Conservation (phyloP, 2,113 vertebrate genomes). For the Nycticryphes semicollaris region DNA sequence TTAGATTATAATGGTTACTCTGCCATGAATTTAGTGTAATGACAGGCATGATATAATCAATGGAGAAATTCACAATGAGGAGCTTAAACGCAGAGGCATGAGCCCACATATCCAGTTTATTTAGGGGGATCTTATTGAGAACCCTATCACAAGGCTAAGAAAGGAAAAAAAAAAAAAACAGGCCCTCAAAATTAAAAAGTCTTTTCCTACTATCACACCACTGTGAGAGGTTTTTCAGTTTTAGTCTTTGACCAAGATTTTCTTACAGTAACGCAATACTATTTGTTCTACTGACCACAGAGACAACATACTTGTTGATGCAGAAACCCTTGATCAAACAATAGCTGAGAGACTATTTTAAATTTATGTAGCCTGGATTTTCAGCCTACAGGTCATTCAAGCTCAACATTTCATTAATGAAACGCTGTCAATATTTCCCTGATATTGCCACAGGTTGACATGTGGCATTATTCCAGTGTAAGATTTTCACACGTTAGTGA, state of each 20-base stretch:
- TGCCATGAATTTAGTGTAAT: neutral
- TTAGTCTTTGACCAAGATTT: neutral
- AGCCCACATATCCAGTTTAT: neutral
- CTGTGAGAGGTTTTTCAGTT: neutral
- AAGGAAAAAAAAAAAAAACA: neutral
- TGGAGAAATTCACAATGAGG: neutral
- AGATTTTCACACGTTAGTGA: slow-evolving; percentile 51
- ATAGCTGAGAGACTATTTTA: neutral
- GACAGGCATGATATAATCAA: neutral
- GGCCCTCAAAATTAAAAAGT: neutral
- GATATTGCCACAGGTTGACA: slow-evolving; percentile 37
- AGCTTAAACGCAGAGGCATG: neutral
- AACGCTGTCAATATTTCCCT: slow-evolving; percentile 46
- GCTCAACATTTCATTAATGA: slow-evolving; percentile 42
- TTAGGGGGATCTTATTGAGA: neutral
- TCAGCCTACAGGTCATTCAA: slow-evolving; percentile 16
- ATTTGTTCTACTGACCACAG: neutral
- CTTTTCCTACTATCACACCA: neutral
- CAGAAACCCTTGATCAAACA: neutral
- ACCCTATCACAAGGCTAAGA: neutral
- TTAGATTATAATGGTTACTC: neutral
- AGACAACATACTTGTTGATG: neutral
- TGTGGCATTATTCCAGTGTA: slow-evolving; percentile 35
- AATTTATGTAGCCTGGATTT: slow-evolving; percentile 19
- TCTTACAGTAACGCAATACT: fast-evolving